Percentiles rank a stretch among this genome's conserved stretches.
These are phyloP conservation scores for Podarcis cretensis DNA, from an alignment of 2,113 vertebrate genomes.

Conservation along the genomic window DNA sequence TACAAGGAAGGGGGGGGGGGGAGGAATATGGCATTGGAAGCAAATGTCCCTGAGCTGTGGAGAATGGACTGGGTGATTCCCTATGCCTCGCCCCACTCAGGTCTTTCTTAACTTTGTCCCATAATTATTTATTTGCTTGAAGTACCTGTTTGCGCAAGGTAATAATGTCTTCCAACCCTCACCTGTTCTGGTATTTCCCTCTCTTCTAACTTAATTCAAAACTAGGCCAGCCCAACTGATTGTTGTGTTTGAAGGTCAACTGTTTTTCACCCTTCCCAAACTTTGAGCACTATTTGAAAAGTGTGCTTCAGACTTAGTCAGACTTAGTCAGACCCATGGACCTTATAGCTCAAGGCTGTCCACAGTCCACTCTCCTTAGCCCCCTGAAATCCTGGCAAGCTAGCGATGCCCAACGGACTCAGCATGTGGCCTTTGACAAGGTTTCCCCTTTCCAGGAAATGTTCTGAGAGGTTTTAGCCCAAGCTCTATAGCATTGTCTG, in stretches of 20 bases:
- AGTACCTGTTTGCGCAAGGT: neutral
- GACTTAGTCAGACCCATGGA: neutral
- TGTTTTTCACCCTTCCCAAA: slow-evolving; percentile 24
- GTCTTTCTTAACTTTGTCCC: neutral
- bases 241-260: neutral
- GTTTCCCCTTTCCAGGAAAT: neutral
- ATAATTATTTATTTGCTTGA: slow-evolving; percentile 25
- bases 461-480: neutral
- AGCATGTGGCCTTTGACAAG: neutral
- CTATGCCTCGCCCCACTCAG: neutral
- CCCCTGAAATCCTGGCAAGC: neutral
- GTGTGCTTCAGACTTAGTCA: neutral
- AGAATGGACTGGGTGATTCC: neutral
- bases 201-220: slow-evolving; percentile 5
- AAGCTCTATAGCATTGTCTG: neutral
- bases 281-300: neutral
- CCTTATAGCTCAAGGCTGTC: neutral
- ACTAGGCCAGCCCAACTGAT: neutral
- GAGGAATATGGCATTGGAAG: neutral
- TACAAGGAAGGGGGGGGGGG: neutral
- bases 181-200: neutral
- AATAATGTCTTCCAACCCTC: neutral
- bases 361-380: neutral
- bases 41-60: neutral
- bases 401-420: neutral